Evolutionary conservation across 2,888 invertebrate species (phyloP), one percentile per base, ranked within the genome.

Genomic region (Theretra japonica): DNA sequence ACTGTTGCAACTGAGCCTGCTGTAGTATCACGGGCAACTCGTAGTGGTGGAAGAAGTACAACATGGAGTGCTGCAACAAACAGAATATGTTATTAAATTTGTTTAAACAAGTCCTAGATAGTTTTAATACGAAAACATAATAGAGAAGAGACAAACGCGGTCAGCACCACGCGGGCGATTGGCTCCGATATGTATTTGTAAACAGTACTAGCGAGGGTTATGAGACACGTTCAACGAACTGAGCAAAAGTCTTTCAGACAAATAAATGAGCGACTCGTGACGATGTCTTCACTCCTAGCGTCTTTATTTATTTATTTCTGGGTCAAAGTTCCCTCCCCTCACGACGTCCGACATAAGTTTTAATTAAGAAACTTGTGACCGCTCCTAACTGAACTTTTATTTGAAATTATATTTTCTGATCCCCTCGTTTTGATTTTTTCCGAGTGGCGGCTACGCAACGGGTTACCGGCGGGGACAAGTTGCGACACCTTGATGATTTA

Each of bases 31-130:
- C 97, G 25, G 99, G 99, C 82, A 99, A 94, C 94, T 99, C 99
- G 95, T 99, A 99, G 93, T 99, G 99, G 90, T 99, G 99, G 95
- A 99, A 99, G 95, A 99, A 99, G 95, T 98, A 99, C 73, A 99
- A 94, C 99, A 99, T 99, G 73, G 99, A 99, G 92, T 99, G 99
- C 99, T 99, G 96, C 8, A 96, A 96, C 85, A 88, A 87, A 78
- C 68, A 79, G 48, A 59, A 60, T 72, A 76, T 68, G 71, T 77
- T 76, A 71, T 7, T 70, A 50, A 71, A 59, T 11, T 41, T 4
- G 23, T 4, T 23, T 30, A 19, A 21, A 17, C 23, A 65, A 48
- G 15, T 0, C n/a, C 4, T 11, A n/a, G 21, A 41, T 21, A 19
- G n/a, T 19, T 33, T 62, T 62, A 33, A 0, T n/a, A 11, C 19